Evolutionary conservation across 2,888 invertebrate genomes (phyloP).

Genomic region (Hermaeophaga mercurialis): DNA sequence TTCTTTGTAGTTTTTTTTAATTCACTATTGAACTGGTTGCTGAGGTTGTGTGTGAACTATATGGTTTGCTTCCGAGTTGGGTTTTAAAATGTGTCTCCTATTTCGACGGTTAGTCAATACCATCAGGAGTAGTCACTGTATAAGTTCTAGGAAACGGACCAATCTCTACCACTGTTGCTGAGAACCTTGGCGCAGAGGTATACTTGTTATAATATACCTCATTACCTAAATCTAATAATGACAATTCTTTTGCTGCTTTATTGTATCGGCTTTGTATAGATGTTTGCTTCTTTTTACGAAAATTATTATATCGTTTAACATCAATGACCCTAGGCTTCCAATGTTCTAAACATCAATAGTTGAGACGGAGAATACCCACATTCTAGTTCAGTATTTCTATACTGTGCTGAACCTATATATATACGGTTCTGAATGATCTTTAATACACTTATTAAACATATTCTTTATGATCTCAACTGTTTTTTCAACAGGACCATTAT

Average conservation of each 20-base stretch:
- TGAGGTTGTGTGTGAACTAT: no score
- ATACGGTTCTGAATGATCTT: not conserved
- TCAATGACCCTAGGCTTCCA: slow-evolving; percentile 68
- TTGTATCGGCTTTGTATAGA: not conserved
- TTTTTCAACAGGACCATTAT: not conserved
- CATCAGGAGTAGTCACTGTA: not conserved
- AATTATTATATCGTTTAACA: not conserved
- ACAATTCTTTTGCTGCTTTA: not conserved
- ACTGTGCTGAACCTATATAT: not conserved
- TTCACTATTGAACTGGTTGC: no score
- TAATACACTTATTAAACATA: slow-evolving; percentile 1
- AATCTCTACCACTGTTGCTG: not conserved
- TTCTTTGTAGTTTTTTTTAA: no score
- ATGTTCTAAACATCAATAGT: slow-evolving; percentile 11
- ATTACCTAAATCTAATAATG: not conserved
- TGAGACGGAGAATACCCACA: slow-evolving; percentile 13
- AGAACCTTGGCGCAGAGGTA: not conserved
- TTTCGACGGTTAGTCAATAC: not conserved
- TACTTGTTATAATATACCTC: slow-evolving; percentile 1
- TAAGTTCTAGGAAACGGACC: slow-evolving; percentile 4
- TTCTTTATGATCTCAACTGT: not conserved
- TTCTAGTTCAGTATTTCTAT: slow-evolving; percentile 5
- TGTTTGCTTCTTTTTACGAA: not conserved
- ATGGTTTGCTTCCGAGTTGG: no score
- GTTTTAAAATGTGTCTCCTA: not conserved